Base-by-base conservation (phyloP, 1,140 invertebrate genomes). In the Ladona fulva region DNA sequence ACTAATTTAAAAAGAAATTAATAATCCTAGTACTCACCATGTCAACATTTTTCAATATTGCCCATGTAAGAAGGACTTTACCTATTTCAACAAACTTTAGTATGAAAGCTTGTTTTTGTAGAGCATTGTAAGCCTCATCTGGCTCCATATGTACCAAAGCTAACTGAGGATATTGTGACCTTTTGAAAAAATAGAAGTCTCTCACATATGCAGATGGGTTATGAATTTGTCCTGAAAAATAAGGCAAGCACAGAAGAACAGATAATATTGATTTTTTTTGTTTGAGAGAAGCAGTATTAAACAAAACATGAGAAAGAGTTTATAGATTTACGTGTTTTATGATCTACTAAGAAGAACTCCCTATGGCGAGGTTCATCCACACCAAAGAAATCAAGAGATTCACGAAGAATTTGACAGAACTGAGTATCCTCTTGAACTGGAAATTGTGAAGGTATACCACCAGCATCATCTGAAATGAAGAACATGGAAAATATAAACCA, bases 371-470 rank as follows among this genome's bases (percentile, higher is more conserved):
- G 88, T 83, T 98, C 96, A 16, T 97, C 94, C 80, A 99, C 97
- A 42, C 95, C 94, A 86, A 99, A 99, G 86, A 98, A 99, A 82
- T 99, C 97, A 12, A 99, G 87, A 73, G 96, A 96, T 85, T 99
- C 98, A 80, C 95, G 90, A 12, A 99, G 87, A 83, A 99, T 95
- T 83, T 98, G 95, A 82, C 91, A 93, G 85, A 99, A 99, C 82
- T 99, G 96, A 0, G 98, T 99, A 82, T 99, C 97, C 88, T 99
- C 98, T 87, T 98, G 96, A 25, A 99, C 94, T 0, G 97, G 96
- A 87, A 99, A 98, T 84, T 99, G 97, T 0, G 97, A 97, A 6
- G 98, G 98, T 82, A 99, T 99, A 79, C 95, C 95, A 79, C 95
- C 94, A 81, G 94, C 93, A 82, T 97, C 93, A 75, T 75, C 24